Evolutionary conservation across 2,888 invertebrate species (phyloP).

Genomic region (Tupiocoris notatus): DNA sequence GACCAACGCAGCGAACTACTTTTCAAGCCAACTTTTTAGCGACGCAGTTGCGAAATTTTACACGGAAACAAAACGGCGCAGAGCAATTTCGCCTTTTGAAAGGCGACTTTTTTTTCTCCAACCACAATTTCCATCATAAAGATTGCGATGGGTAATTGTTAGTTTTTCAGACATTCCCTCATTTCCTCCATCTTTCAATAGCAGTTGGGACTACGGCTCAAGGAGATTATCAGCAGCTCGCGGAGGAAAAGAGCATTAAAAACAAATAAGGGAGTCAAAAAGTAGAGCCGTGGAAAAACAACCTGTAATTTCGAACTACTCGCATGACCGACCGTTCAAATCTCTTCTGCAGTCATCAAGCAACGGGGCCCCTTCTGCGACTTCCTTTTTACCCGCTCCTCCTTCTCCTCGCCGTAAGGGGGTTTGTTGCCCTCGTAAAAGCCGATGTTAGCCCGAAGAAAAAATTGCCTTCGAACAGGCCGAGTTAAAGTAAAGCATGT

Average conservation of each 20-base stretch:
- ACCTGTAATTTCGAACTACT: slow-evolving; percentile 36
- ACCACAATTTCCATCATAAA: not conserved
- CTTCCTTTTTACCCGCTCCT: not conserved
- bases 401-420: not conserved
- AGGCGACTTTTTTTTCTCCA: no score
- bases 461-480: not conserved
- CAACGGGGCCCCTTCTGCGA: slow-evolving; percentile 1
- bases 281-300: slow-evolving; percentile 16
- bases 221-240: slow-evolving; percentile 6
- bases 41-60: no score
- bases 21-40: no score
- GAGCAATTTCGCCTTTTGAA: no score
- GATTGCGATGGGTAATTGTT: slow-evolving; percentile 1
- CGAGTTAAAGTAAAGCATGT: slow-evolving; percentile 20
- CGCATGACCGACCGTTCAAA: slow-evolving; percentile 39
- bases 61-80: no score
- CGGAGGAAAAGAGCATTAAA: slow-evolving; percentile 6
- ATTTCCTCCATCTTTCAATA: not conserved
- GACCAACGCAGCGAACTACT: no score
- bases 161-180: not conserved
- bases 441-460: not conserved
- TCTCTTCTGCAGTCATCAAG: slow-evolving; percentile 26
- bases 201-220: not conserved
- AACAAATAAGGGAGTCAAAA: slow-evolving; percentile 27
- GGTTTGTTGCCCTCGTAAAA: slow-evolving; percentile 28